These are phyloP conservation scores for Ciona savignyi DNA, from an alignment of 23 tunicate species.

Conservation along the genomic window DNA sequence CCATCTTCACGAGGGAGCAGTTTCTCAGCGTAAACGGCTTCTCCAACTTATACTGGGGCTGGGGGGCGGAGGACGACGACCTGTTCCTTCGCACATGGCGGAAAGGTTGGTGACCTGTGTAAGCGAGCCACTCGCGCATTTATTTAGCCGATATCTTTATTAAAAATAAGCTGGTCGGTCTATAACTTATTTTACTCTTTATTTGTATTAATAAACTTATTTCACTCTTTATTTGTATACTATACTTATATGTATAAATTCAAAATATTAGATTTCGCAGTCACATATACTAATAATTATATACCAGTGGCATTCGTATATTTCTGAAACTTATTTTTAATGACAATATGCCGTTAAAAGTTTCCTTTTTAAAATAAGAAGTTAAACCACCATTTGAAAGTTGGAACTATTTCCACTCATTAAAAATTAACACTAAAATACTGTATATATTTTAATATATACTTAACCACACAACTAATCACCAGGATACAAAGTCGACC, in stretches of 20 bases:
- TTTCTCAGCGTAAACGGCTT: constrained; percentile 45
- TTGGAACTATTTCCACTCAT: no score
- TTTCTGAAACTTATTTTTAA: no score
- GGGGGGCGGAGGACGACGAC: constrained; percentile 49
- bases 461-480: no score
- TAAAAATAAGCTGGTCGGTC: no score
- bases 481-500: constrained; percentile 34
- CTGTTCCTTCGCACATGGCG: constrained; percentile 27
- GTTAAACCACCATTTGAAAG: no score
- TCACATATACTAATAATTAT: neutral
- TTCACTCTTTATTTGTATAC: neutral
- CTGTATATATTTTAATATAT: neutral
- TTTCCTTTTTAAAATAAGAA: neutral
- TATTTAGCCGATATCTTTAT: no score
- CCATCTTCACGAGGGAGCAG: constrained; percentile 63
- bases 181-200: no score
- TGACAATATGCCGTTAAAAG: neutral
- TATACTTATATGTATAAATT: neutral
- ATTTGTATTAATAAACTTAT: no score
- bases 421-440: neutral
- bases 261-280: neutral
- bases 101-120: no score
- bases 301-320: no score
- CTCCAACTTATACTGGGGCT: constrained; percentile 57
- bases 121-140: no score